A percentile compares a stretch with the other conserved stretches of the same genome.
These are phyloP conservation scores for Aplysia californica DNA, from an alignment of 1,140 invertebrate species.

Conservation along the genomic window DNA sequence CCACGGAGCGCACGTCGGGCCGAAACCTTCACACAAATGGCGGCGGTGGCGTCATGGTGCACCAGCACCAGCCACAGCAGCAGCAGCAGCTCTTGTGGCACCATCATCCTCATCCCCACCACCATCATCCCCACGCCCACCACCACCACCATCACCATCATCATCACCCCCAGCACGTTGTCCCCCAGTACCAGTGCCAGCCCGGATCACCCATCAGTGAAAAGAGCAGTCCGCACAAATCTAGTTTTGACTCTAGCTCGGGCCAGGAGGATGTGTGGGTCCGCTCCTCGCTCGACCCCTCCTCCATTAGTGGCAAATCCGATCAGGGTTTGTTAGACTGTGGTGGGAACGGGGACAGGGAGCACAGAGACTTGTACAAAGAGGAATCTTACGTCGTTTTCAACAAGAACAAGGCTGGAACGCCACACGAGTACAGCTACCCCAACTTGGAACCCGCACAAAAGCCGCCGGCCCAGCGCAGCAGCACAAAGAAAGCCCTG, in stretches of 20 bases:
- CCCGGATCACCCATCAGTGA: constrained; percentile 48
- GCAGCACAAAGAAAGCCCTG: constrained; percentile 40
- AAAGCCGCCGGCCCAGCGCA: constrained; percentile 53
- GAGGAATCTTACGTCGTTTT: constrained; percentile 86
- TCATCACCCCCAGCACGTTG: constrained; percentile 67
- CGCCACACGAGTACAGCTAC: constrained; percentile 62
- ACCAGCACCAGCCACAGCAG: constrained; percentile 69
- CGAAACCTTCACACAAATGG: constrained; percentile 16
- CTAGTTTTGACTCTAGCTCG: constrained; percentile 51
- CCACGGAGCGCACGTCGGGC: constrained; percentile 21
- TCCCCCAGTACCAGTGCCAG: constrained; percentile 27
- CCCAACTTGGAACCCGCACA: constrained; percentile 59
- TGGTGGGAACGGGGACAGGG: constrained; percentile 38
- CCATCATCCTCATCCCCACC: constrained; percentile 69
- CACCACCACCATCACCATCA: constrained; percentile 57
- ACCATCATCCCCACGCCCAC: constrained; percentile 66
- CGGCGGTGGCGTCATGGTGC: constrained; percentile 31
- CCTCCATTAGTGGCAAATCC: constrained; percentile 51
- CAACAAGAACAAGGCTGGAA: constrained; percentile 68
- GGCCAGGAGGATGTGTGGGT: constrained; percentile 62
- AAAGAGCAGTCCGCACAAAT: constrained; percentile 53
- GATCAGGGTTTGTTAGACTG: constrained; percentile 52
- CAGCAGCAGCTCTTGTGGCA: constrained; percentile 68
- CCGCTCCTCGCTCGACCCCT: constrained; percentile 55
- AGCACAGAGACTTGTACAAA: constrained; percentile 33